A percentile compares a stretch with the other conserved stretches of the same genome.
These are phyloP conservation scores for Drosophila sucinea DNA, from an alignment of 1,140 invertebrate species.

Conservation along the genomic window DNA sequence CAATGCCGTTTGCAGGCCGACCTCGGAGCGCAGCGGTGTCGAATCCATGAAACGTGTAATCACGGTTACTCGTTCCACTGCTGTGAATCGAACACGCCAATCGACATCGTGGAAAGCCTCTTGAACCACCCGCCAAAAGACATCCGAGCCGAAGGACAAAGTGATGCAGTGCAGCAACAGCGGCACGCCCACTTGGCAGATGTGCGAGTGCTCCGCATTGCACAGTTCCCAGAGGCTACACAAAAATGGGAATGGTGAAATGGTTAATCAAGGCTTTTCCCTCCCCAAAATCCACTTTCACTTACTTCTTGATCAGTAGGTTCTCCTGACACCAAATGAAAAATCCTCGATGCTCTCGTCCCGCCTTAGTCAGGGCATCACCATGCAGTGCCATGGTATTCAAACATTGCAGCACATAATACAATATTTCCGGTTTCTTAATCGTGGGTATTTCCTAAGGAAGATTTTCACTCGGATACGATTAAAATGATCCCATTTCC, in stretches of 20 bases:
- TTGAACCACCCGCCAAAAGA: constrained; percentile 97
- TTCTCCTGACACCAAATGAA: constrained; percentile 99
- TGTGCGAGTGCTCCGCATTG: constrained; percentile 96
- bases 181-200: constrained; percentile 94
- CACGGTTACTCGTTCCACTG: constrained; percentile 96
- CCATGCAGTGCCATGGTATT: constrained; percentile 96
- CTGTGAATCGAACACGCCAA: constrained; percentile 95
- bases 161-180: constrained; percentile 97
- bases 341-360: constrained; percentile 96
- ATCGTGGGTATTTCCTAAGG: constrained; percentile 89
- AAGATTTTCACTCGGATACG: constrained; percentile 45
- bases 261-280: neutral
- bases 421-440: constrained; percentile 96
- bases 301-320: constrained; percentile 96
- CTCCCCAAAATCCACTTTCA: no score
- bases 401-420: constrained; percentile 95
- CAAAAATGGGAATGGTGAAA: neutral
- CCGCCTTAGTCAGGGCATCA: constrained; percentile 94
- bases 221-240: constrained; percentile 96
- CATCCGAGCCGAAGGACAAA: constrained; percentile 94
- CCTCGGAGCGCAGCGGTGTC: constrained; percentile 91
- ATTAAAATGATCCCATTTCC: neutral
- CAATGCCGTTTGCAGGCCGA: constrained; percentile 94
- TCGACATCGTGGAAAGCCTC: constrained; percentile 95
- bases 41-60: constrained; percentile 96